A percentile compares a stretch with the other conserved stretches of the same genome.
phyloP scores from a whole-genome alignment of 1,140 invertebrate genomes.

The Plectus sambesii region DNA sequence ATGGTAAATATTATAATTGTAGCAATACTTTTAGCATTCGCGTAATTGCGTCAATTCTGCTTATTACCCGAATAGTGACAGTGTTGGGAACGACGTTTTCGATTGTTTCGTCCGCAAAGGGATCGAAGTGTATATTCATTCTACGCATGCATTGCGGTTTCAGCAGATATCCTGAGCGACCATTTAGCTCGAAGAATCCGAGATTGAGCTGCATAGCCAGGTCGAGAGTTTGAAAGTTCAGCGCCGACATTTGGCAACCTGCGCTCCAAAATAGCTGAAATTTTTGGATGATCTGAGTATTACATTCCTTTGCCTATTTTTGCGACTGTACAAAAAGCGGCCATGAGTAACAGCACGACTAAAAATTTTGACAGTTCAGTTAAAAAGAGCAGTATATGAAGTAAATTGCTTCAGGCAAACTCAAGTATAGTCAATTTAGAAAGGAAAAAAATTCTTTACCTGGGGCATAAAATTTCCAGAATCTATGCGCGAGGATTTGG shows the following conservation, averaged over 20 bases:
- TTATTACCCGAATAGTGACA: conserved; percentile 46
- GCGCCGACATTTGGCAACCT: conserved; percentile 97
- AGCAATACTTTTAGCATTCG: background rate
- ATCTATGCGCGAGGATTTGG: conserved; percentile 27
- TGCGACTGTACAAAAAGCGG: too few species aligned
- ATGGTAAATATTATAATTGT: too few species aligned
- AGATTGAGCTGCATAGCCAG: conserved; percentile 32
- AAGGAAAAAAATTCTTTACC: too few species aligned
- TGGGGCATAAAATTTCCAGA: conserved; percentile 31
- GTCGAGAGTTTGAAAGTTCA: conserved; percentile 84
- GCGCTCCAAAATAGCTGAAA: conserved; percentile 73
- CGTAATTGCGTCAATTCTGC: background rate
- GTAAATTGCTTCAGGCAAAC: too few species aligned
- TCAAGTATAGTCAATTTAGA: too few species aligned
- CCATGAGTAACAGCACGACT: too few species aligned
- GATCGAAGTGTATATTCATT: conserved; percentile 30
- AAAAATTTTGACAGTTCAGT: too few species aligned
- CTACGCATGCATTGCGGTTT: conserved; percentile 38
- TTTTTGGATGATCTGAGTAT: too few species aligned
- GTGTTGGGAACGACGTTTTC: conserved; percentile 49
- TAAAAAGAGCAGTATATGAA: too few species aligned
- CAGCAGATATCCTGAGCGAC: conserved; percentile 34
- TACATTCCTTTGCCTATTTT: too few species aligned
- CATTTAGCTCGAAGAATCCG: conserved; percentile 39
- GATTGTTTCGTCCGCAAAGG: conserved; percentile 47